Conservation (phyloP, 2,113 vertebrate species). For the Gila orcuttii region DNA sequence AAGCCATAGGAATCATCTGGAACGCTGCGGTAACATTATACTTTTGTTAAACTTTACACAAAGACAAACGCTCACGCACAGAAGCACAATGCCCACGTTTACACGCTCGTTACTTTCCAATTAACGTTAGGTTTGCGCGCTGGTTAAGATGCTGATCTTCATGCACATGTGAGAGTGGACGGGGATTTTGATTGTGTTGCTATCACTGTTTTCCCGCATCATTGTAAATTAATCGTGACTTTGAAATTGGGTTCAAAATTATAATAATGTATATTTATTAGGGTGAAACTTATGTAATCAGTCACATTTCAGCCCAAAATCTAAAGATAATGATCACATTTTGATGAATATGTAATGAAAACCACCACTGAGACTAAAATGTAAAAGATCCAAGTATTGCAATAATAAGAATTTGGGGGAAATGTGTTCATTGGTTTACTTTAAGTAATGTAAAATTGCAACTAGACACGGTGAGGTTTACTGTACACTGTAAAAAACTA, state of each 20-base stretch:
- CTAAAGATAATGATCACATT: too few relatives aligned
- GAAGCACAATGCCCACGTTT: neutral
- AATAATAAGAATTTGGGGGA: too few relatives aligned
- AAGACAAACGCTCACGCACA: slow-evolving; percentile 35
- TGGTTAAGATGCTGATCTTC: neutral
- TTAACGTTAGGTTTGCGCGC: neutral
- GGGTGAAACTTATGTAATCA: neutral
- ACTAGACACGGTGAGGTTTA: too few relatives aligned
- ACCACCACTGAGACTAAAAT: too few relatives aligned
- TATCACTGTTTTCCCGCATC: neutral
- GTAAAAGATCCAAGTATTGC: too few relatives aligned
- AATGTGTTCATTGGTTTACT: too few relatives aligned
- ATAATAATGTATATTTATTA: neutral
- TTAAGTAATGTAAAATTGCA: too few relatives aligned
- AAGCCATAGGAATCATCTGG: slow-evolving; percentile 41
- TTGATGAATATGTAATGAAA: too few relatives aligned
- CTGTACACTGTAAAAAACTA: too few relatives aligned
- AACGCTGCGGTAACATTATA: slow-evolving; percentile 56
- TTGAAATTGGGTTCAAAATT: neutral
- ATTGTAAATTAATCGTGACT: neutral
- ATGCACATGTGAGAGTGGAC: neutral
- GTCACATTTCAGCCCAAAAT: neutral
- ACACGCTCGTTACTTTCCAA: neutral
- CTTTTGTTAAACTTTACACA: slow-evolving; percentile 45
- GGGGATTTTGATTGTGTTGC: neutral